phyloP scores from a whole-genome alignment of 2,113 vertebrate genomes.

The Tursiops truncatus region DNA sequence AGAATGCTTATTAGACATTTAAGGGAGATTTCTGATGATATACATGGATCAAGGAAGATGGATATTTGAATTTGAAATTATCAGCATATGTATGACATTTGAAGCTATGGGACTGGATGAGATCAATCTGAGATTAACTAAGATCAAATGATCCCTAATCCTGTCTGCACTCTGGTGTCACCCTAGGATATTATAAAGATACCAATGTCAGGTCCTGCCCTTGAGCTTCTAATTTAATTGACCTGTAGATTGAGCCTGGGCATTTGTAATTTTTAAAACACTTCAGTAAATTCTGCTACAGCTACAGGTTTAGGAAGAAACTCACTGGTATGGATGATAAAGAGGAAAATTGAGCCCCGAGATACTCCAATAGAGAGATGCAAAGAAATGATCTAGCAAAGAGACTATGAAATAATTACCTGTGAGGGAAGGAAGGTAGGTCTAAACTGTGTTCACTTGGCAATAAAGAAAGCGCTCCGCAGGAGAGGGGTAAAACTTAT shows the following conservation, averaged over 20 bases:
- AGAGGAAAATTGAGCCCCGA: neutral
- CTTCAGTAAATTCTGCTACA: neutral
- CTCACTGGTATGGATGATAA: neutral
- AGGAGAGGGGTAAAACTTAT: neutral
- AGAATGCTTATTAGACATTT: neutral
- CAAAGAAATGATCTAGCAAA: neutral
- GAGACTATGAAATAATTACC: neutral
- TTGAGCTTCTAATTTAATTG: neutral
- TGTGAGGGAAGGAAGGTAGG: neutral
- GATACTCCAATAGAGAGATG: neutral
- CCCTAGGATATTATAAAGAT: neutral
- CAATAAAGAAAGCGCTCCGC: no score
- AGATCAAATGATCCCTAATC: neutral
- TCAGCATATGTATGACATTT: neutral
- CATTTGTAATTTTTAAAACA: neutral
- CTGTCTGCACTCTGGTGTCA: neutral
- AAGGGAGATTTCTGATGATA: neutral
- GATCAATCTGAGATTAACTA: neutral
- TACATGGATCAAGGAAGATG: neutral
- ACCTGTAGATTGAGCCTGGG: fast-evolving
- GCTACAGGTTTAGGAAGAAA: neutral
- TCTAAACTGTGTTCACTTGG: neutral
- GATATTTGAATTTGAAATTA: neutral
- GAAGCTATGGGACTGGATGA: neutral
- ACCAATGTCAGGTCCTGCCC: no score